phyloP scores from a whole-genome alignment of 1,140 invertebrate species.

The Drosophila biarmipes region DNA sequence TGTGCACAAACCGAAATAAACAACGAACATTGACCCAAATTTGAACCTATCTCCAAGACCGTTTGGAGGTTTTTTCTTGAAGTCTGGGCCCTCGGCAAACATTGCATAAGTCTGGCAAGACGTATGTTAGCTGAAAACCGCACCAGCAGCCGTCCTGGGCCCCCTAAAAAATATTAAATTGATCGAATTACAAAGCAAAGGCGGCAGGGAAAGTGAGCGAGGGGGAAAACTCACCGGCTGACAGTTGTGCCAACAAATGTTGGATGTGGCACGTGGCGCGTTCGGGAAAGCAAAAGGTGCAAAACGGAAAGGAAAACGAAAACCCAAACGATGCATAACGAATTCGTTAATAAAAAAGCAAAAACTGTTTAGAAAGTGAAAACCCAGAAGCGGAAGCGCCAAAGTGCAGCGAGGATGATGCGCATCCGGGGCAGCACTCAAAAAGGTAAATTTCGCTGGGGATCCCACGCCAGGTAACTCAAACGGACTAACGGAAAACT shows the following conservation, averaged over 20 bases:
- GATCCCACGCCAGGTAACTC: constrained; percentile 43
- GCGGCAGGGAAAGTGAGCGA: constrained; percentile 42
- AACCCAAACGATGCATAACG: constrained; percentile 68
- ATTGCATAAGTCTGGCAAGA: constrained; percentile 62
- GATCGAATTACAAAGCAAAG: constrained; percentile 76
- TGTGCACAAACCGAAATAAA: constrained; percentile 65
- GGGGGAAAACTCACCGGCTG: constrained; percentile 42
- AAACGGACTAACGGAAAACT: constrained; percentile 64
- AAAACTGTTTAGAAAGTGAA: constrained; percentile 69
- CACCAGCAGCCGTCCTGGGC: constrained; percentile 69
- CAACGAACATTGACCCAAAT: constrained; percentile 74
- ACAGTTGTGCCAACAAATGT: constrained; percentile 82
- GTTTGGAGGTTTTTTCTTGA: constrained; percentile 33
- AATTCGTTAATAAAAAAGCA: constrained; percentile 66
- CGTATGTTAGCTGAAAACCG: constrained; percentile 6
- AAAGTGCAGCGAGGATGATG: constrained; percentile 58
- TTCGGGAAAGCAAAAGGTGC: constrained; percentile 65
- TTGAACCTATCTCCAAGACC: constrained; percentile 53
- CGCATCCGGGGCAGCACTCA: constrained; percentile 57
- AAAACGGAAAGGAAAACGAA: constrained; percentile 64
- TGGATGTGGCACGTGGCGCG: constrained; percentile 72
- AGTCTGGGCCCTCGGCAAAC: constrained; percentile 54
- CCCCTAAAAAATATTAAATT: constrained; percentile 21
- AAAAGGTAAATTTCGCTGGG: constrained; percentile 23
- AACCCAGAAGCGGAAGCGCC: constrained; percentile 71